Percentiles rank a stretch among this genome's conserved stretches.
These are phyloP conservation scores for Machimus rusticus DNA, from an alignment of 2,888 invertebrate species.

Conservation along the genomic window DNA sequence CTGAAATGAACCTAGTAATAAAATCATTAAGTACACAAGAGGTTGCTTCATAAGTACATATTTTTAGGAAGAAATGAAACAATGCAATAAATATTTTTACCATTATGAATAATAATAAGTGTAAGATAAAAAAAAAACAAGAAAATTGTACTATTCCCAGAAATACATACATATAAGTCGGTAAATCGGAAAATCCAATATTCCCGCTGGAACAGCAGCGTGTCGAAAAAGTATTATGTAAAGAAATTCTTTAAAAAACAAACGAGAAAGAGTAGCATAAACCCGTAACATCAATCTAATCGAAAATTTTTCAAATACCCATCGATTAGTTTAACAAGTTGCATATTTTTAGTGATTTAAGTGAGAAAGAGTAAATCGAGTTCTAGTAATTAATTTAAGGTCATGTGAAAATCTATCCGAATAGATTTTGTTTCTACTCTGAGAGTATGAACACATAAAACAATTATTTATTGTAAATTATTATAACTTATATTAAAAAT, in stretches of 20 bases:
- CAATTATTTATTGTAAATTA: conserved; percentile 36
- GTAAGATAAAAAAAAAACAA: not conserved
- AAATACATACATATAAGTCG: not conserved
- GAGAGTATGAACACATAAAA: conserved; percentile 7
- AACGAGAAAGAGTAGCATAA: not conserved
- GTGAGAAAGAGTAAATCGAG: not conserved
- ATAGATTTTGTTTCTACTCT: conserved; percentile 14
- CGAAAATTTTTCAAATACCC: conserved; percentile 33
- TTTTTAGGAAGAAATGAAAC: conserved; percentile 34
- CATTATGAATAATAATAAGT: conserved; percentile 1
- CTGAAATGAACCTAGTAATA: not conserved
- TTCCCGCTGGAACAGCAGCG: not conserved
- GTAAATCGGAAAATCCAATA: not conserved
- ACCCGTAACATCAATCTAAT: conserved; percentile 7
- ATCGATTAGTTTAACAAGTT: conserved; percentile 34
- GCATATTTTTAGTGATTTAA: conserved; percentile 28
- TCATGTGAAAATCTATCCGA: not conserved
- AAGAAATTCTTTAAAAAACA: not conserved
- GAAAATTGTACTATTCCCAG: not conserved
- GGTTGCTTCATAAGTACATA: conserved; percentile 35
- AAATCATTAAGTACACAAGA: conserved; percentile 24
- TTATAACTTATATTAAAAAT: conserved; percentile 24
- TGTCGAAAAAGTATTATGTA: not conserved
- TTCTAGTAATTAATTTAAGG: not conserved
- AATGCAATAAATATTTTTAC: conserved; percentile 39